Evolutionary conservation across 2,797 vertebrate species (phyloP), one percentile per base, ranked within the genome.

Genomic region (Pelodytes ibericus): DNA sequence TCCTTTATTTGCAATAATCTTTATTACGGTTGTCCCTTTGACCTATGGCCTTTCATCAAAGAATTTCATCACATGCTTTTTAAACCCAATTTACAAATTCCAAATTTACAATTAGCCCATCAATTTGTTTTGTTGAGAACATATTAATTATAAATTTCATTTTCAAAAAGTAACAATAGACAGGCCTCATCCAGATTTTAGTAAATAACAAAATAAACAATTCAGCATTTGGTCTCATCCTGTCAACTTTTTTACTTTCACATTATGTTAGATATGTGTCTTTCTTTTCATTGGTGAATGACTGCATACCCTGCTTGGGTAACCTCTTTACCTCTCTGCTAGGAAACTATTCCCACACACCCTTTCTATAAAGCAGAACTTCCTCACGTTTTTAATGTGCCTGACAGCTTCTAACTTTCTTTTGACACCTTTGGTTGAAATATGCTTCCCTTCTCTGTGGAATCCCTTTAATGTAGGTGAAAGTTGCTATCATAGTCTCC

Each of bases 391-490:
- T 22, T 7, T 5, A 24, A 20, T 7, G n/a, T 22, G 1, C 1
- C 9, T 24, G 49, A 53, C 49, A 53, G n/a, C 22, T 53, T 11
- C 49, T 20, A 53, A 53, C 49, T 24, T 53, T 53, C 49, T 53
- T 53, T 20, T 53, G 49, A 53, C 49, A 53, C 49, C 11, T 53
- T 47, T 53, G 49, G 2, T 8, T 22, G n/a, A 22, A 53, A 53
- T 24, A 53, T 25, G 22, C 49, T 22, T 53, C n/a, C 49, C n/a
- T 53, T 53, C 49, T 53, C 49, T 16, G 16, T 8, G n/a, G n/a
- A 53, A 53, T 53, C 49, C 49, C n/a, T 53, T 31, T 66, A 58
- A 31, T 59, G 39, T 47, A 27, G 31, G 72, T 58, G n/a, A 74
- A 61, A 72, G 51, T 58, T 63, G n/a, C 31, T 16, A 33, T 24